Conservation (phyloP, 2,888 invertebrate species). For the Steinernema hermaphroditum region DNA sequence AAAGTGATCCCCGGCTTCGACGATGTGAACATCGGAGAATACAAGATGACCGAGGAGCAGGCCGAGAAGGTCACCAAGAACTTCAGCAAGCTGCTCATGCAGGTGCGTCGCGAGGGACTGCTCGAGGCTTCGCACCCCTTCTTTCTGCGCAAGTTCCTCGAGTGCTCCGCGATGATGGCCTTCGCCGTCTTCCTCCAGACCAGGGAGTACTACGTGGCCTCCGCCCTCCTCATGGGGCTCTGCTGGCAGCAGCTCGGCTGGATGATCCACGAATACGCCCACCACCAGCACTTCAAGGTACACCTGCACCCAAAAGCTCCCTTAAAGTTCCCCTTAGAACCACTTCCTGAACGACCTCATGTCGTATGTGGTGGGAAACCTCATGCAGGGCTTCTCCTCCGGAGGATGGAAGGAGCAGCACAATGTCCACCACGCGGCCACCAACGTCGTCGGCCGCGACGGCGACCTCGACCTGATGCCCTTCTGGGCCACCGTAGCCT, state of each 20-base stretch:
- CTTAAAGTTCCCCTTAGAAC: slow-evolving; percentile 35
- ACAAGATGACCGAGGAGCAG: slow-evolving; percentile 49
- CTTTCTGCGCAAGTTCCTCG: slow-evolving; percentile 57
- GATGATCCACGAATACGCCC: slow-evolving; percentile 61
- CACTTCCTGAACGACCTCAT: slow-evolving; percentile 44
- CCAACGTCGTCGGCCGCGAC: slow-evolving; percentile 62
- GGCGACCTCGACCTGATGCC: slow-evolving; percentile 65
- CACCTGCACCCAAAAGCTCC: too few relatives aligned
- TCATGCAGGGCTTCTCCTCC: slow-evolving; percentile 64
- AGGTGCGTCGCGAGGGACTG: slow-evolving; percentile 52
- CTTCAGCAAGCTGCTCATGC: slow-evolving; percentile 54
- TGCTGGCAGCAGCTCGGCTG: slow-evolving; percentile 65
- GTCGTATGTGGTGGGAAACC: slow-evolving; percentile 62
- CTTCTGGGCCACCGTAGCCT: slow-evolving; percentile 63
- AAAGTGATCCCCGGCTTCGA: slow-evolving; percentile 44
- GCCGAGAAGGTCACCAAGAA: slow-evolving; percentile 52
- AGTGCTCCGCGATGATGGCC: slow-evolving; percentile 51
- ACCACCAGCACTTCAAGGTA: slow-evolving; percentile 63
- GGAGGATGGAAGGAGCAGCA: slow-evolving; percentile 65
- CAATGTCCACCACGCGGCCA: slow-evolving; percentile 65
- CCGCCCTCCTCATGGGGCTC: slow-evolving; percentile 63
- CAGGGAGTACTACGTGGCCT: slow-evolving; percentile 51
- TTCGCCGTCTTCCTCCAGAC: slow-evolving; percentile 57
- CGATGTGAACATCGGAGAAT: slow-evolving; percentile 62
- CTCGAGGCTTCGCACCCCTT: slow-evolving; percentile 54